Conservation (phyloP, 2,888 invertebrate genomes). For the Hydroisotoma schaefferi region DNA sequence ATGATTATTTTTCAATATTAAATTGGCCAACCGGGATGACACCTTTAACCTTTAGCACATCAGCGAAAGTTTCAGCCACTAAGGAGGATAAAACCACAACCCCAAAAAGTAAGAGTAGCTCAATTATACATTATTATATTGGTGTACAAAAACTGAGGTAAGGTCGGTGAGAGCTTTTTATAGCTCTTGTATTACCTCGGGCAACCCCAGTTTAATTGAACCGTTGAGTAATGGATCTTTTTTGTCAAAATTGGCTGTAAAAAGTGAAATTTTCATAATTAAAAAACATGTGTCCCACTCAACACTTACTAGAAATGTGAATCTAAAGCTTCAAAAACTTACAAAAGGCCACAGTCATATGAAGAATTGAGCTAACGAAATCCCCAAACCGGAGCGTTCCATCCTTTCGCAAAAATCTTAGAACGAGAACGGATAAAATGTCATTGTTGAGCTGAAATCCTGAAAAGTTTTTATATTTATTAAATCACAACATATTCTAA, state of each 20-base stretch:
- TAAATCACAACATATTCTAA: not conserved
- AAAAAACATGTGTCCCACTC: not conserved
- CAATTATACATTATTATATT: too few relatives aligned
- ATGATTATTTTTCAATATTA: too few relatives aligned
- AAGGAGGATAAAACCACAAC: constrained; percentile 30
- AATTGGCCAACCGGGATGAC: too few relatives aligned
- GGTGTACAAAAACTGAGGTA: not conserved
- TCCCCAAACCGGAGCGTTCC: constrained; percentile 87
- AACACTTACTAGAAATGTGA: constrained; percentile 14
- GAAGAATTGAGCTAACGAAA: constrained; percentile 83
- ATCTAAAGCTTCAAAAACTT: constrained; percentile 52
- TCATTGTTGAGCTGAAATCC: constrained; percentile 81
- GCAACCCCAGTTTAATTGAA: constrained; percentile 71
- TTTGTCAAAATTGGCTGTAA: constrained; percentile 65
- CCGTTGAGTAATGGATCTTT: constrained; percentile 78
- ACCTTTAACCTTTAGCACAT: constrained; percentile 50
- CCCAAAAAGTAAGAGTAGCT: too few relatives aligned
- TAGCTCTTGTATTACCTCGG: constrained; percentile 23
- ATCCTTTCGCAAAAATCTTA: constrained; percentile 87
- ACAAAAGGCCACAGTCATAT: constrained; percentile 85
- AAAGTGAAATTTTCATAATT: constrained; percentile 49
- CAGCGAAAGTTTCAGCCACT: constrained; percentile 51
- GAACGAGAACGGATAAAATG: constrained; percentile 73
- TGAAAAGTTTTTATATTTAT: constrained; percentile 45
- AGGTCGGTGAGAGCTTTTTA: not conserved